Percentiles rank a stretch among this genome's conserved stretches.
Conservation (phyloP, 1,140 invertebrate genomes). For the Drosophila pseudoobscura region DNA sequence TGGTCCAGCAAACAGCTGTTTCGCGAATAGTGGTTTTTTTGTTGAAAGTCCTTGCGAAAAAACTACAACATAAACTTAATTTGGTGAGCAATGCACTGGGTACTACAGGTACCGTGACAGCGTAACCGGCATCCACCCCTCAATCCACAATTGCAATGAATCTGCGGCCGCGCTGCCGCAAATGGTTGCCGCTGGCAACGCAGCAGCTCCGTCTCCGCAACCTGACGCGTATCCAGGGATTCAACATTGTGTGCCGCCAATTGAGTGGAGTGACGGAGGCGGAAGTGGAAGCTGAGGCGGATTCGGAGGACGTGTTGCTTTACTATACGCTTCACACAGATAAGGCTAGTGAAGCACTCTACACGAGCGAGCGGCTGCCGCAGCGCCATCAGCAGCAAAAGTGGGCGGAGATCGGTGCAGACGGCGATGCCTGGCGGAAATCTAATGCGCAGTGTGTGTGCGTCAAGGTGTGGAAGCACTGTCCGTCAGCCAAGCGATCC, state of each 20-base stretch:
- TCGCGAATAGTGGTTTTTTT: conserved; percentile 27
- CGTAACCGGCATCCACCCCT: conserved; percentile 42
- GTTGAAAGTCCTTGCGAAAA: conserved; percentile 42
- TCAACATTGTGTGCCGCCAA: conserved; percentile 84
- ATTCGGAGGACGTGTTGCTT: conserved; percentile 84
- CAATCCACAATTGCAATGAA: conserved; percentile 82
- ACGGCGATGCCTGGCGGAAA: conserved; percentile 66
- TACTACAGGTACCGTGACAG: background rate
- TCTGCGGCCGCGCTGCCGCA: conserved; percentile 86
- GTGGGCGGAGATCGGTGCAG: conserved; percentile 86
- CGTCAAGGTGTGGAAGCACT: conserved; percentile 75
- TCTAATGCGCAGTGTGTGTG: conserved; percentile 77
- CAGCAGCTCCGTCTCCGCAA: conserved; percentile 89
- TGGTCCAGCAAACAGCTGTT: conserved; percentile 60
- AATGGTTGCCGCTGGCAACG: conserved; percentile 87
- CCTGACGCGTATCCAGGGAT: conserved; percentile 88
- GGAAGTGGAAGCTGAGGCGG: conserved; percentile 1
- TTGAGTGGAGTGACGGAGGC: background rate
- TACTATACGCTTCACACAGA: conserved; percentile 92
- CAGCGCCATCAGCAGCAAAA: conserved; percentile 85
- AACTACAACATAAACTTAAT: conserved; percentile 39
- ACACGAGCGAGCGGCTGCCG: conserved; percentile 91
- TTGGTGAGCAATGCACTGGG: conserved; percentile 36
- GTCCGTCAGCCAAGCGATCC: conserved; percentile 21
- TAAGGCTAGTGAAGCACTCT: conserved; percentile 90